Base-by-base conservation (phyloP, 2,888 invertebrate genomes). In the Zygaena filipendulae region DNA sequence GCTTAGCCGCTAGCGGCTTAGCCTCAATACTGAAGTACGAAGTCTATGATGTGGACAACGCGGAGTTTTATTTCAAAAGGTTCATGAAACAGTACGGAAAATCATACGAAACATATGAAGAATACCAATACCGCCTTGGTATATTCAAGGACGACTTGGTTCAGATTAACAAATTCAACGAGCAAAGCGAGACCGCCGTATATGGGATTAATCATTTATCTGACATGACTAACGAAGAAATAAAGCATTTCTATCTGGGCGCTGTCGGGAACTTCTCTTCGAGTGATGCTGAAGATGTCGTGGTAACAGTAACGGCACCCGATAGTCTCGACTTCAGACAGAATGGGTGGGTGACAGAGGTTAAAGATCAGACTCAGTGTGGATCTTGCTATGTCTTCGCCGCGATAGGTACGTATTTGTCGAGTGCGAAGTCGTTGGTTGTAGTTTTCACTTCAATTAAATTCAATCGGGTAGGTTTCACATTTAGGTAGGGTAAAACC, bases 381-480 rank as follows among this genome's bases (percentile, higher is more conserved):
- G 31, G 29, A 9, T 36, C 36, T 10, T 40, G 40, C 11, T 38
- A 27, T 13, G 19, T 25, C 4, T 40, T 40, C 24, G 28, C 32
- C 14, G 34, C 38, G 8, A 27, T 38, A 5, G 40, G 40, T 39
- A 35, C 34, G 7, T 21, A 11, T 22, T 23, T 23, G n/a, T 13
- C 4, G 4, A 5, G 8, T 12, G 11, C n/a, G n/a, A n/a, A n/a
- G n/a, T n/a, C n/a, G n/a, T n/a, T n/a, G n/a, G n/a, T n/a, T n/a
- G n/a, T n/a, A n/a, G n/a, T n/a, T n/a, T n/a, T n/a, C n/a, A n/a
- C n/a, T n/a, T n/a, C n/a, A n/a, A n/a, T n/a, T n/a, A n/a, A n/a
- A n/a, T n/a, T n/a, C n/a, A n/a, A n/a, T n/a, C n/a, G n/a, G n/a
- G n/a, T n/a, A n/a, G n/a, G n/a, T n/a, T n/a, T n/a, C n/a, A n/a